These are phyloP conservation scores for Cepaea nemoralis DNA, from an alignment of 1,140 invertebrate genomes.

Conservation along the genomic window DNA sequence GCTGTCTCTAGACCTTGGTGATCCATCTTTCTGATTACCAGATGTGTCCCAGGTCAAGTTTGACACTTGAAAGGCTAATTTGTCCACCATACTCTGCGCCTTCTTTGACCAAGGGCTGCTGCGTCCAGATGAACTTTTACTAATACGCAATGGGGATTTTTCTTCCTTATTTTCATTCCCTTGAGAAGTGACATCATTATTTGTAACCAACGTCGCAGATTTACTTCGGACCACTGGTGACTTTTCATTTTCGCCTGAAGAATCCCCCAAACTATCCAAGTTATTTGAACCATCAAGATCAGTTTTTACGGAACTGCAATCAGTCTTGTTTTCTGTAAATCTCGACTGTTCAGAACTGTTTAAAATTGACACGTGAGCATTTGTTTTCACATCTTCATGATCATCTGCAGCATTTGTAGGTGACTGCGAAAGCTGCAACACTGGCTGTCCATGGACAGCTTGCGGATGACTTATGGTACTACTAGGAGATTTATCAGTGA, in stretches of 20 bases:
- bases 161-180: background rate
- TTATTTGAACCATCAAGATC: background rate
- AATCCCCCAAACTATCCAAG: too few relatives aligned
- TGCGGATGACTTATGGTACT: background rate
- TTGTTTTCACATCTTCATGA: background rate
- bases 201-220: background rate
- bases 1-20: background rate
- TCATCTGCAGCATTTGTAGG: background rate
- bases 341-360: background rate
- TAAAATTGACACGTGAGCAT: background rate
- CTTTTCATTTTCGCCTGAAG: background rate
- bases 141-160: background rate
- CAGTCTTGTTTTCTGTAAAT: background rate
- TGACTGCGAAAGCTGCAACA: background rate
- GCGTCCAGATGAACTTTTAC: background rate
- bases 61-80: background rate
- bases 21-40: background rate
- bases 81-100: background rate
- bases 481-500: constrained; percentile 33
- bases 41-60: background rate
- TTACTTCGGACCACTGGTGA: background rate
- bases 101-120: background rate
- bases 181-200: background rate
- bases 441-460: constrained; percentile 21
- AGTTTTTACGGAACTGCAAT: background rate